phyloP scores from a whole-genome alignment of 1,140 invertebrate genomes.

The Gyrodactylus salaris region DNA sequence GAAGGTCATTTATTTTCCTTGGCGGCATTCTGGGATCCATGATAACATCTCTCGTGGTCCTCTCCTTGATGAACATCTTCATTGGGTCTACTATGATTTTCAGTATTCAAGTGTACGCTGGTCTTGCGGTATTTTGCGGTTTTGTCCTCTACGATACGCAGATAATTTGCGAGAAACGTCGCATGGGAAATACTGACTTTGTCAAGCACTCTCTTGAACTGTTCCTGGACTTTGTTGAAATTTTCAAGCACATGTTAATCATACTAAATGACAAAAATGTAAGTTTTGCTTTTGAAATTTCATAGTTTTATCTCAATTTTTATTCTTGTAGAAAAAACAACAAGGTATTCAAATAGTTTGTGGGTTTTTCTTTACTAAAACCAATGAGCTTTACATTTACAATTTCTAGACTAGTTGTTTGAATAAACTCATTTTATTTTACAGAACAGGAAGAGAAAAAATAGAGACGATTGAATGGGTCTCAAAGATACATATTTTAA shows the following conservation, averaged over 20 bases:
- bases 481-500: too few species aligned
- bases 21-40: conserved; percentile 38
- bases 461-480: too few species aligned
- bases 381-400: too few species aligned
- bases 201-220: conserved; percentile 43
- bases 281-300: too few species aligned
- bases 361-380: too few species aligned
- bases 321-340: too few species aligned
- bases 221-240: conserved; percentile 57
- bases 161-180: conserved; percentile 58
- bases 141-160: conserved; percentile 84
- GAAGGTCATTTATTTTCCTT: conserved; percentile 46
- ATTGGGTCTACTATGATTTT: conserved; percentile 44
- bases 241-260: conserved; percentile 27
- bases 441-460: too few species aligned
- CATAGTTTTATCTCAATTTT: too few species aligned
- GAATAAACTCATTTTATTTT: too few species aligned
- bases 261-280: not conserved
- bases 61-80: conserved; percentile 47
- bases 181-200: conserved; percentile 56
- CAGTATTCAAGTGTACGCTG: conserved; percentile 46
- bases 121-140: conserved; percentile 52
- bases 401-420: too few species aligned
- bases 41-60: conserved; percentile 37
- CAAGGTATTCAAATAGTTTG: too few species aligned